Evolutionary conservation across 2,797 vertebrate genomes (phyloP).

Genomic region (Petrocephalus schoutedeni): DNA sequence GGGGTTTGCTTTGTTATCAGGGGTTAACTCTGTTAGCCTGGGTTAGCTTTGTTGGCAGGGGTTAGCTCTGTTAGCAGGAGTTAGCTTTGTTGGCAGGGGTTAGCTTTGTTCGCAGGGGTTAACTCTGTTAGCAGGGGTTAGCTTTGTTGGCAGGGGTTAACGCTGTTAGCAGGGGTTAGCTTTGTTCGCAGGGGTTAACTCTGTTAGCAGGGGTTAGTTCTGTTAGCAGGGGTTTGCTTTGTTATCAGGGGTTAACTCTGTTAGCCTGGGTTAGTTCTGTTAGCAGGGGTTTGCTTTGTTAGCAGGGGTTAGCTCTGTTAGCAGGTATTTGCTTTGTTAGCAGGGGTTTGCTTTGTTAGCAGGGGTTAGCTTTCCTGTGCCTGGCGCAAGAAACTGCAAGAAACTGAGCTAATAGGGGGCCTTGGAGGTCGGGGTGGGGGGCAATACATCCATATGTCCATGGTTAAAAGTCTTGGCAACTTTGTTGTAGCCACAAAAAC

Average conservation of each 20-base stretch:
- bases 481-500: background rate
- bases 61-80: background rate
- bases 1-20: background rate
- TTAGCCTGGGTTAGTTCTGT: background rate
- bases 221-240: background rate
- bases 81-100: background rate
- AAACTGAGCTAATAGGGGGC: background rate
- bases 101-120: background rate
- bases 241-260: background rate
- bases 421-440: background rate
- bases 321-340: background rate
- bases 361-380: background rate
- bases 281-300: background rate
- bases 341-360: background rate
- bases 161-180: too few species aligned
- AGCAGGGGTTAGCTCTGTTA: background rate
- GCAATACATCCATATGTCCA: background rate
- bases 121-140: background rate
- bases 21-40: background rate
- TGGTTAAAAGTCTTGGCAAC: background rate
- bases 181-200: background rate
- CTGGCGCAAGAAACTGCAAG: background rate
- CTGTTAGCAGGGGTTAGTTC: background rate
- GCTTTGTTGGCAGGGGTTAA: background rate
- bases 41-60: background rate